Base-by-base conservation (phyloP, 1,140 invertebrate species). In the Aleiodes sp. region DNA sequence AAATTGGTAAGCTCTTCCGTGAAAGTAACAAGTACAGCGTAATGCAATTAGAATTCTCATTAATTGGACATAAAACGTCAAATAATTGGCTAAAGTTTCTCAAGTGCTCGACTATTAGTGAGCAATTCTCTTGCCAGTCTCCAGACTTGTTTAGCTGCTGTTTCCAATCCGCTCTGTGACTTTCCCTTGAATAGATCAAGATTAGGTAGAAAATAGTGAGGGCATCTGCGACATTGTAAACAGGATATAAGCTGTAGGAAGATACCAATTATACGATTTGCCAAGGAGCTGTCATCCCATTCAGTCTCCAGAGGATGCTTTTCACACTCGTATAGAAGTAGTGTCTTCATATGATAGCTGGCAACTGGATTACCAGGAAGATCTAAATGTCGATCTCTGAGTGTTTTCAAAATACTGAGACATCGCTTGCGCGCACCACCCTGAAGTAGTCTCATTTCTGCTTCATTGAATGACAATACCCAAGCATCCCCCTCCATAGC, bases 401-500 rank as follows among this genome's bases (percentile, higher is more conserved):
- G 86, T 0, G 95, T 96, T 82, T 97, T 97, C 28, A 98, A 82
- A 56, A 98, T 93, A 78, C 93, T 95, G 37, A 97, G 85, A 80
- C 94, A 96, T 71, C 93, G 90, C 56, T 91, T 88, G 2, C 95
- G 87, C 80, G 93, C 95, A 7, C 93, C 93, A 65, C 94, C 94
- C 80, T 92, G 90, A 19, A 98, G 84, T 12, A 98, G 88, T 43
- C 94, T 86, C 77, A 94, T 93, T 84, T 98, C 96, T 1, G 95
- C 95, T 75, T 96, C 94, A 41, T 89, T 89, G 87, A 98, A 98
- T 7, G 92, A 94, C 75, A 98, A 87, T 6, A 96, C 93, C 96
- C 96, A 98, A 9, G 96, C 95, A 82, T 98, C 96, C 4, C 96
- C 96, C 84, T 98, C 96, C 89, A 97, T 96, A 3, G 94, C 93